These are phyloP conservation scores for Busseola fusca DNA, from an alignment of 2,888 invertebrate genomes.

Conservation along the genomic window DNA sequence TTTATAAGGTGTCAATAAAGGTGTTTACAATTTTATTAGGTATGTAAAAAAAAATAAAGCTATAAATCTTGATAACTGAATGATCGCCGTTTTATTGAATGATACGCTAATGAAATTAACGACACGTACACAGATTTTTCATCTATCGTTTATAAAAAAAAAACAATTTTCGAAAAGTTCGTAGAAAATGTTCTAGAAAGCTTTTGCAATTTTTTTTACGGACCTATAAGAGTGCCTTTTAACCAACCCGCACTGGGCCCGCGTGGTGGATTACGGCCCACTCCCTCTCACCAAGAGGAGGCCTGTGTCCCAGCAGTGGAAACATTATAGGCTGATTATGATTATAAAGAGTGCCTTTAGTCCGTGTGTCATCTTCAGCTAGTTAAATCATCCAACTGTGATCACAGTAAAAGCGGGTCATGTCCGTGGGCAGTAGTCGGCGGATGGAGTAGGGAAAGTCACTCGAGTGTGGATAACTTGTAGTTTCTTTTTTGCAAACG, in stretches of 20 bases:
- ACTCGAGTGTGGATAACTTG: slow-evolving; percentile 73
- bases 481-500: slow-evolving; percentile 85
- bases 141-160: too few species aligned
- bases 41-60: slow-evolving; percentile 23
- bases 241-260: too few species aligned
- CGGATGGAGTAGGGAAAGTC: slow-evolving; percentile 81
- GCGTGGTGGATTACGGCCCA: too few species aligned
- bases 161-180: not conserved
- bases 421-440: slow-evolving; percentile 72
- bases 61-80: slow-evolving; percentile 23
- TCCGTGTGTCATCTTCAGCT: slow-evolving; percentile 41
- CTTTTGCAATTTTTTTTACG: slow-evolving; percentile 45
- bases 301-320: too few species aligned
- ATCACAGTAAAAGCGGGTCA: slow-evolving; percentile 84
- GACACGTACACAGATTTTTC: not conserved
- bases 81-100: slow-evolving; percentile 14
- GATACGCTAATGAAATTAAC: not conserved
- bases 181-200: slow-evolving; percentile 45
- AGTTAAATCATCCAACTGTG: slow-evolving; percentile 38
- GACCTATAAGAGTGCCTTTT: too few species aligned
- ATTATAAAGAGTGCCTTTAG: slow-evolving; percentile 22
- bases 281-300: too few species aligned
- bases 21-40: slow-evolving; percentile 11
- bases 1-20: slow-evolving; percentile 22
- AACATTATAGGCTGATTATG: too few species aligned